Base-by-base conservation (phyloP, 2,113 vertebrate species). In the Varanus komodoensis region DNA sequence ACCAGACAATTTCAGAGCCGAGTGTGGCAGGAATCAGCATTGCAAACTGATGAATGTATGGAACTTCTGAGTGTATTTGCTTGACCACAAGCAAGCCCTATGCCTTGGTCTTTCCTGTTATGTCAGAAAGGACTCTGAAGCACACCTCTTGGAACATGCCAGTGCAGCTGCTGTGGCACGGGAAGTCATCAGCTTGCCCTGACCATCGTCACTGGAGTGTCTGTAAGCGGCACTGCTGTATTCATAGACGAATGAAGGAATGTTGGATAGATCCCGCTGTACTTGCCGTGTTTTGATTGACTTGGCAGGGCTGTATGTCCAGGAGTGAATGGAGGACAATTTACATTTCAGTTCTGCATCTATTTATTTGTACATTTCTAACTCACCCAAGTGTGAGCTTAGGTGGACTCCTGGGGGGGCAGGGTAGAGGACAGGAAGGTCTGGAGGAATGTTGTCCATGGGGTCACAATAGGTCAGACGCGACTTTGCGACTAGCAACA, bases 21-120 rank as follows among this genome's bases (percentile, higher is more conserved):
- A 61, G 29, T 23, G 32, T 27, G 6, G 48, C 23, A 64, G 32
- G 61, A 80, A 69, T 69, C 15, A 85, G 5, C 7, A 14, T 29
- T 88, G 83, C 38, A 34, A 91, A 75, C 14, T 67, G 34, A 92
- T 57, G 23, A 90, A 38, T 27, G 34, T 73, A 73, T 57, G 1
- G 68, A 7, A 29, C 32, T 38, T 9, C 19, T 38, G 25, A 82
- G 15, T n/a, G 12, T 64, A 11, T 87, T 87, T n/a, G 8, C 44
- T 27, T 75, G 9, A 25, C 34, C 44, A 8, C 21, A 38, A 77
- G n/a, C 21, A 73, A 87, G 6, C 52, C 25, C 5, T 54, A n/a
- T 57, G 29, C 32, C 69, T 54, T 48, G 34, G 11, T 8, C 52
- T 74, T 6, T 50, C 52, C 69, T 11, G 32, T 32, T 38, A 4